Evolutionary conservation across 2,113 vertebrate species (phyloP), one percentile per base, ranked within the genome.

Genomic region (Pipa parva): DNA sequence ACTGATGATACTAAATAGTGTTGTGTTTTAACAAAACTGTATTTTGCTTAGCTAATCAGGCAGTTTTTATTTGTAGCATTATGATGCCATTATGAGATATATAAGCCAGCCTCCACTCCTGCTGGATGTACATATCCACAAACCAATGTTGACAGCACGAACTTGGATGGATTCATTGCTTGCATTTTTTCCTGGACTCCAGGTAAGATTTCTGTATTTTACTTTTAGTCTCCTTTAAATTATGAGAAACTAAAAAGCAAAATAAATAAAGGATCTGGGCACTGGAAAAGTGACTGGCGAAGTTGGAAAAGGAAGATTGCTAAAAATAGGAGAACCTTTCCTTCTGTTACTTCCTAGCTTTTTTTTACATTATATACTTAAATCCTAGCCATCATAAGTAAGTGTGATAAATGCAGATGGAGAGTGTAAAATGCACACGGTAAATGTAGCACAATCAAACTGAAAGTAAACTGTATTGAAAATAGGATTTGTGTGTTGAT

Each of bases 91-190:
- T 73, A 99, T 99, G 97, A 93, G 97, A 65, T 99, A 99, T 71
- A 98, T 99, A 52, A 99, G 95, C 73, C 97, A 99, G 76, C 95
- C 97, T 0, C 97, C 97, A 20, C 90, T 98, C 58, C 88, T 99
- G 9, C 89, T 99, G 12, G 95, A 98, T 39, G 95, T 99, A 48
- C 95, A 98, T 57, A 99, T 99, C 74, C 97, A 99, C 81, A 99
- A 99, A 76, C 97, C 97, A 36, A 91, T 98, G 84, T 88, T 99
- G 15, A 97, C 96, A 11, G 95, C 97, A 29, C 89, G 97, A 45
- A 99, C 95, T 29, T 99, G 95, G 97, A 99, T 99, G 97, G 97
- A 99, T 79, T 93, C 97, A 6, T 76, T 99, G 75, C 91, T 99
- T 3, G 97, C 97, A 24, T 99, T 99, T 80, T 99, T 99, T 70